Percentiles rank a stretch among this genome's conserved stretches.
Conservation (phyloP, 2,888 invertebrate species). For the Sinhomidia bicolor region DNA sequence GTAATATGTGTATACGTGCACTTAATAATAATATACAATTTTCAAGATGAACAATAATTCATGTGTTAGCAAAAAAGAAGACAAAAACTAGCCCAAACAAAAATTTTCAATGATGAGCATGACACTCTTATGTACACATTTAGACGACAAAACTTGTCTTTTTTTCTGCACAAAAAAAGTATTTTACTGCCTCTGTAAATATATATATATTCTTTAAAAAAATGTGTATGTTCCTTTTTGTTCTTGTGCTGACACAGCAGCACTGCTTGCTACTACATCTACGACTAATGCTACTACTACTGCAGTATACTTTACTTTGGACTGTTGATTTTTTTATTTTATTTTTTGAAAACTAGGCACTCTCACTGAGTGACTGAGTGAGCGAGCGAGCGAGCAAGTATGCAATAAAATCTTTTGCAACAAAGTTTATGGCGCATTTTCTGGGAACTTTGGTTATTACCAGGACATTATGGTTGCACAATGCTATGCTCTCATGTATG, state of each 20-base stretch:
- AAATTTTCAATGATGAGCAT: not conserved
- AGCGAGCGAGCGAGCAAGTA: not conserved
- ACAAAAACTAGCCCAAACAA: conserved; percentile 27
- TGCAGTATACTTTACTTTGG: not conserved
- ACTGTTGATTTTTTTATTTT: no score
- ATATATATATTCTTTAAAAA: no score
- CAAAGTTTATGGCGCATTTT: not conserved
- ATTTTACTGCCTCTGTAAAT: no score
- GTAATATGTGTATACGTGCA: not conserved
- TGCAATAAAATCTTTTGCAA: not conserved
- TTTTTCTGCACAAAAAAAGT: not conserved
- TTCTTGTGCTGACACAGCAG: no score
- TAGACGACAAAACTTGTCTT: not conserved
- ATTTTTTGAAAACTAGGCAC: not conserved
- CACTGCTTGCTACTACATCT: no score
- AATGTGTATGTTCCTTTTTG: no score
- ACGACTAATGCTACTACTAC: not conserved
- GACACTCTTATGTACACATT: not conserved
- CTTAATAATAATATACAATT: conserved; percentile 45
- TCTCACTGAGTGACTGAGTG: not conserved
- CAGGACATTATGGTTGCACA: not conserved
- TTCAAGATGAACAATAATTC: conserved; percentile 56
- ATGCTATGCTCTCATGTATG: not conserved
- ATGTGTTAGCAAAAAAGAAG: conserved; percentile 48
- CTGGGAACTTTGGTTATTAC: not conserved